Base-by-base conservation (phyloP, 2,888 invertebrate genomes). In the Drosophila nr. fundita region DNA sequence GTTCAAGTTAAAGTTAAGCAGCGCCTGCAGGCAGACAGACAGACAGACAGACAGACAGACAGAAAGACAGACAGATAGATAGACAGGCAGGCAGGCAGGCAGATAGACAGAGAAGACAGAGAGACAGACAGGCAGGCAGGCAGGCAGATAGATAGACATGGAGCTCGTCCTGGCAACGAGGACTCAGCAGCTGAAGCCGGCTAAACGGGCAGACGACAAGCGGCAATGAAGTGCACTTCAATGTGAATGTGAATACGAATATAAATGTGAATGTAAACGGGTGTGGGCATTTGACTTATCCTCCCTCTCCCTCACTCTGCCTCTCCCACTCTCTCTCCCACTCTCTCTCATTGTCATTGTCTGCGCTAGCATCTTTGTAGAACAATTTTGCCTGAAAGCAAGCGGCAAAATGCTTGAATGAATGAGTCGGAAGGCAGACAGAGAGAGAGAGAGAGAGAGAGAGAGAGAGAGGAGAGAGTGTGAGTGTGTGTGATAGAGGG, bases 1-100 rank as follows among this genome's bases (percentile, higher is more conserved):
- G 90, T 87, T 87, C 88, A 87, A 89, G 87, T 87, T 89, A 89
- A 87, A 87, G 88, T 87, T 87, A 87, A 87, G 90, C 86, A 89
- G 86, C 71, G 88, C 90, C 85, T 68, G 76, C 71, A 69, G 82
- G 64, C 75, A 60, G 66, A 27, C 76, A 60, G 52, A 5, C n/a
- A 15, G 29, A 0, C 36, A 8, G 57, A 11, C 36, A 8, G 58
- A 27, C 18, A 38, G 61, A 2, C 18, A 30, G 60, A 4, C 55
- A 13, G 49, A 1, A 13, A 30, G 58, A 0, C 24, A 10, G 58
- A 2, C 42, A 8, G 58, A 29, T 11, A 38, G 61, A 1, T 3
- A 30, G 61, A 5, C 36, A 10, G 49, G 0, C 13, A 10, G 53
- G 1, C 49, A 8, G 34, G 15, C 8, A 24, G 58, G 1, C 13